Percentiles rank a stretch among this genome's conserved stretches.
Conservation (phyloP, 2,797 vertebrate genomes). For the Brachyrhaphis roseni region DNA sequence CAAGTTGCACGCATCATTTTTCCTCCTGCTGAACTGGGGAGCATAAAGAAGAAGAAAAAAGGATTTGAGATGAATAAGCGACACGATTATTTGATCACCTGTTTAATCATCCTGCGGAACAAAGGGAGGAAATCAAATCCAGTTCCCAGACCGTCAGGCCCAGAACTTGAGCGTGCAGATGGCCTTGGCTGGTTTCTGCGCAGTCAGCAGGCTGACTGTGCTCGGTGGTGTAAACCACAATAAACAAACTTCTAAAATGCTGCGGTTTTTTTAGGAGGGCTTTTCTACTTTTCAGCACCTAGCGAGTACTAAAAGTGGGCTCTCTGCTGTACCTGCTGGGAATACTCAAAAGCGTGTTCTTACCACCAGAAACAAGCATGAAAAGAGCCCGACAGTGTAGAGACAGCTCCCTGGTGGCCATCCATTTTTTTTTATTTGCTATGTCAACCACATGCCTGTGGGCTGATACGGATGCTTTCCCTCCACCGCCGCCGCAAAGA, state of each 20-base stretch:
- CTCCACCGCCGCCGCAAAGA: slow-evolving; percentile 47
- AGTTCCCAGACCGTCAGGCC: background rate
- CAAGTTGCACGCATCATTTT: slow-evolving; percentile 52
- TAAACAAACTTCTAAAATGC: slow-evolving; percentile 44
- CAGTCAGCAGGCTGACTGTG: slow-evolving; percentile 12
- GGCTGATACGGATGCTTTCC: slow-evolving; percentile 64
- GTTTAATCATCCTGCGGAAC: slow-evolving; percentile 15
- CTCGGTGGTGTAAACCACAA: slow-evolving; percentile 19
- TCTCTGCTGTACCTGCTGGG: slow-evolving; percentile 37
- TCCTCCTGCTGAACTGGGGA: slow-evolving; percentile 24
- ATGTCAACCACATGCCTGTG: slow-evolving; percentile 66
- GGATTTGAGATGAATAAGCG: slow-evolving; percentile 19
- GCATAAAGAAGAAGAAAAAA: slow-evolving; percentile 8
- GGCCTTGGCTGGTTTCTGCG: background rate
- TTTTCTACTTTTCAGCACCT: slow-evolving; percentile 54
- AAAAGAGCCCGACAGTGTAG: slow-evolving; percentile 50
- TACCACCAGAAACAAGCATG: slow-evolving; percentile 53
- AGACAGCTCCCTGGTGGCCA: slow-evolving; percentile 62
- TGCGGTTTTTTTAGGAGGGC: slow-evolving; percentile 30
- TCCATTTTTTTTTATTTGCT: slow-evolving; percentile 49
- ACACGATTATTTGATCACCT: slow-evolving; percentile 17
- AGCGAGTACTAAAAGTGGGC: slow-evolving; percentile 36
- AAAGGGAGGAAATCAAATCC: slow-evolving; percentile 9
- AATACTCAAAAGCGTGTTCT: slow-evolving; percentile 52
- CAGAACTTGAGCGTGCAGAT: background rate